Percentiles rank a stretch among this genome's conserved stretches.
Evolutionary conservation across 2,113 vertebrate species (phyloP).

Genomic region (Clinocottus analis): DNA sequence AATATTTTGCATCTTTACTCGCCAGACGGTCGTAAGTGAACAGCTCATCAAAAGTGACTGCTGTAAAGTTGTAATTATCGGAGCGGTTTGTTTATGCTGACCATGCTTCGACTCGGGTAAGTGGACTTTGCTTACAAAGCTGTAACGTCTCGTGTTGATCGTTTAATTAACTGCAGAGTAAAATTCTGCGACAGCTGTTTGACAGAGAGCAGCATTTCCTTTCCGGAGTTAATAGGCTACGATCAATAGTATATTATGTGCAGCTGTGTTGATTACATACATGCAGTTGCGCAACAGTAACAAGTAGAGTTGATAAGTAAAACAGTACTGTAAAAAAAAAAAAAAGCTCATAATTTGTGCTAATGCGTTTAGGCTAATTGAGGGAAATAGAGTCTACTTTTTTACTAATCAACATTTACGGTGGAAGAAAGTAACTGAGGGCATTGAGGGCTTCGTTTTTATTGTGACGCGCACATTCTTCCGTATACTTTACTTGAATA

Average conservation of each 20-base stretch:
- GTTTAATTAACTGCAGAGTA: neutral
- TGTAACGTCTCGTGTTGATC: neutral
- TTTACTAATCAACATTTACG: no score
- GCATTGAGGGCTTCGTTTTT: neutral
- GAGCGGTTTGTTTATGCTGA: neutral
- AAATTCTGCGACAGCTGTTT: slow-evolving; percentile 7
- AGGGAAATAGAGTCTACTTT: neutral
- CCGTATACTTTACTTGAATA: neutral
- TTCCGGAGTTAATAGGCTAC: neutral
- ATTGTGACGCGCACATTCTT: neutral
- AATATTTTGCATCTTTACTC: neutral
- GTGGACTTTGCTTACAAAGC: neutral
- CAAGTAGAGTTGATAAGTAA: neutral
- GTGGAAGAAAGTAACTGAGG: neutral
- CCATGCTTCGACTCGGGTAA: slow-evolving; percentile 54
- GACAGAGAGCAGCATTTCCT: neutral
- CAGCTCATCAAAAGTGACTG: neutral
- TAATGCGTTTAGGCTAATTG: neutral
- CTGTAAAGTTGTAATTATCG: neutral
- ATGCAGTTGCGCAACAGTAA: neutral
- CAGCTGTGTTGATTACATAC: neutral
- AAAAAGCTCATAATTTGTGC: neutral
- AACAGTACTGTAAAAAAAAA: neutral
- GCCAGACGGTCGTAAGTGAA: no score
- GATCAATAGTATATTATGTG: neutral